These are phyloP conservation scores for Hycleus phaleratus DNA, from an alignment of 1,140 invertebrate species.

Conservation along the genomic window DNA sequence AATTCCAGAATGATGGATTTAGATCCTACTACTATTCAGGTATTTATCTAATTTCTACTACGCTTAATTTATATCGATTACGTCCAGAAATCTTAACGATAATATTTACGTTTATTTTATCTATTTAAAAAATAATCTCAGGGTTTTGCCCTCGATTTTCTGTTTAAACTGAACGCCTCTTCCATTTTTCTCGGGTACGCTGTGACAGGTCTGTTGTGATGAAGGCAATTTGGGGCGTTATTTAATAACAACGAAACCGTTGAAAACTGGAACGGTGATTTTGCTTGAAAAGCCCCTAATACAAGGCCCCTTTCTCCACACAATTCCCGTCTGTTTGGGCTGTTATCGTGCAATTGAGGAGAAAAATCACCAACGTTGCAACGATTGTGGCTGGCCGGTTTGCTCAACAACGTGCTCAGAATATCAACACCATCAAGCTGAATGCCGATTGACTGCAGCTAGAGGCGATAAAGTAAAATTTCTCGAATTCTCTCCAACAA, in stretches of 20 bases:
- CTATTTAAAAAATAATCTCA: too few relatives aligned
- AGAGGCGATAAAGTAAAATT: slow-evolving; percentile 46
- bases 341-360: slow-evolving; percentile 48
- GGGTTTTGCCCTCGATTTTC: too few relatives aligned
- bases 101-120: too few relatives aligned
- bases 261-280: slow-evolving; percentile 63
- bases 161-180: too few relatives aligned
- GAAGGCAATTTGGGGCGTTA: slow-evolving; percentile 48
- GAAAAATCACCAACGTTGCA: slow-evolving; percentile 44
- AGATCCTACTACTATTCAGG: too few relatives aligned
- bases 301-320: slow-evolving; percentile 50
- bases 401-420: slow-evolving; percentile 49
- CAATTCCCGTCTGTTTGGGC: slow-evolving; percentile 53
- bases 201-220: neutral
- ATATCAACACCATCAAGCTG: slow-evolving; percentile 50
- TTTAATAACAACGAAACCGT: slow-evolving; percentile 59
- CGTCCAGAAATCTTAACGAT: too few relatives aligned
- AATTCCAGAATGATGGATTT: too few relatives aligned
- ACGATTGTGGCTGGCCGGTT: slow-evolving; percentile 58
- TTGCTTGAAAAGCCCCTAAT: slow-evolving; percentile 60
- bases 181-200: too few relatives aligned
- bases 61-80: too few relatives aligned
- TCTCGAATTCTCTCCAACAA: slow-evolving; percentile 7
- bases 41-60: too few relatives aligned
- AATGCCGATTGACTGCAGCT: slow-evolving; percentile 53